phyloP scores from a whole-genome alignment of 2,888 invertebrate species.

The Maniola hyperantus region DNA sequence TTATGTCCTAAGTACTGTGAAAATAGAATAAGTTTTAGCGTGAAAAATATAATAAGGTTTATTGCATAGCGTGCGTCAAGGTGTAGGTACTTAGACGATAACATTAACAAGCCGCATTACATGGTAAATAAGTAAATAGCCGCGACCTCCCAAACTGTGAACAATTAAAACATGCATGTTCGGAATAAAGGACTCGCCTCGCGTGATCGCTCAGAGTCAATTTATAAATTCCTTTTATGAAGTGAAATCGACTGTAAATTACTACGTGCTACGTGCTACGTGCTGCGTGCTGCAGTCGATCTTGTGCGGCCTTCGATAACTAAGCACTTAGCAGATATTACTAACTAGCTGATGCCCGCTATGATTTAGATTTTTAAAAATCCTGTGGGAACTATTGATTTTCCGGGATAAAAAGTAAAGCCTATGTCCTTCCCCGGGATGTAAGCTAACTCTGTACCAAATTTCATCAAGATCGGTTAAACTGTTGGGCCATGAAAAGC shows the following conservation, averaged over 20 bases:
- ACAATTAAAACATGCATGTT: conserved; percentile 11
- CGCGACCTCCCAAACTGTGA: conserved; percentile 1
- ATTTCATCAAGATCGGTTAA: no score
- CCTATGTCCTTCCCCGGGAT: no score
- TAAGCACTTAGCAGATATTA: not conserved
- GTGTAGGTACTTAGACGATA: conserved; percentile 24
- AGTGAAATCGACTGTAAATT: conserved; percentile 1
- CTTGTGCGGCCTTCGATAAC: not conserved
- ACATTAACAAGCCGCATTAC: conserved; percentile 32
- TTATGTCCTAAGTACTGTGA: not conserved
- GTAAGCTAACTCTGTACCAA: no score
- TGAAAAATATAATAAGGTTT: conserved; percentile 2
- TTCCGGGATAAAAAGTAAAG: no score
- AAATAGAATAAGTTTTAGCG: not conserved
- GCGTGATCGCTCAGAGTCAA: not conserved
- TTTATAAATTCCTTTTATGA: conserved; percentile 7
- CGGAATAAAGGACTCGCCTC: not conserved
- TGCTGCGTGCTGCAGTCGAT: not conserved
- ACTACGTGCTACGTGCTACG: not conserved
- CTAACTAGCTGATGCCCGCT: no score
- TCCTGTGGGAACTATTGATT: no score
- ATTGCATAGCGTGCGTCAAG: conserved; percentile 22
- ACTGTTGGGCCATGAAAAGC: no score
- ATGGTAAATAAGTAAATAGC: conserved; percentile 27
- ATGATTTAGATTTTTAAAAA: no score